phyloP scores from a whole-genome alignment of 2,888 invertebrate genomes.

The Encarsia formosa region DNA sequence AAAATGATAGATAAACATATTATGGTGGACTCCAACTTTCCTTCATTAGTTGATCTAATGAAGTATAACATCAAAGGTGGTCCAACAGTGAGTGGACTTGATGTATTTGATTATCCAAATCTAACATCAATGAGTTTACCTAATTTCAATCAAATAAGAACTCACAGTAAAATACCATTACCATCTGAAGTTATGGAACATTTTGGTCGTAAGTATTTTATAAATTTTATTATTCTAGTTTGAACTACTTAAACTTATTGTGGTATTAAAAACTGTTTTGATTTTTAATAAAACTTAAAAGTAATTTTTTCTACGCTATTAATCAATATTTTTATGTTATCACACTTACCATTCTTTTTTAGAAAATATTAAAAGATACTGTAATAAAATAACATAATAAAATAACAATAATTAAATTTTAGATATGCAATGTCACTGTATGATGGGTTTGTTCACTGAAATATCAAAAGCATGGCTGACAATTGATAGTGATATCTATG shows the following conservation, averaged over 20 bases:
- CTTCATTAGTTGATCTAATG: constrained; percentile 63
- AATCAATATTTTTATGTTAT: no score
- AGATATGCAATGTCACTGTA: constrained; percentile 94
- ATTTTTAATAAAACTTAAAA: no score
- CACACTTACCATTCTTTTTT: no score
- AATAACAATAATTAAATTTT: constrained; percentile 33
- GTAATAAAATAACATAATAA: no score
- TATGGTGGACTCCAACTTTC: constrained; percentile 65
- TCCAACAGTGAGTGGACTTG: constrained; percentile 84
- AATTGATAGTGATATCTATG: constrained; percentile 95
- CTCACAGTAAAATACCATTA: constrained; percentile 78
- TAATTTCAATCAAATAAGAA: constrained; percentile 73
- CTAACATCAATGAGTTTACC: constrained; percentile 63
- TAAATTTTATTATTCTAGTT: no score
- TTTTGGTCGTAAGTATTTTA: constrained; percentile 83
- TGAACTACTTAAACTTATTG: no score
- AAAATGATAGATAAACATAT: constrained; percentile 76
- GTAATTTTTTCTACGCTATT: no score
- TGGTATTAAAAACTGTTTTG: no score
- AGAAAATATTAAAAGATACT: constrained; percentile 11
- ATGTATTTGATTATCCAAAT: constrained; percentile 87
- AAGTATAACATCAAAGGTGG: constrained; percentile 56
- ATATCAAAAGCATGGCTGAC: constrained; percentile 95
- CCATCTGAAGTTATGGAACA: constrained; percentile 94
- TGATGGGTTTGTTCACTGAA: constrained; percentile 96